Base-by-base conservation (phyloP, 2,888 invertebrate species). In the Tethea ocularis region DNA sequence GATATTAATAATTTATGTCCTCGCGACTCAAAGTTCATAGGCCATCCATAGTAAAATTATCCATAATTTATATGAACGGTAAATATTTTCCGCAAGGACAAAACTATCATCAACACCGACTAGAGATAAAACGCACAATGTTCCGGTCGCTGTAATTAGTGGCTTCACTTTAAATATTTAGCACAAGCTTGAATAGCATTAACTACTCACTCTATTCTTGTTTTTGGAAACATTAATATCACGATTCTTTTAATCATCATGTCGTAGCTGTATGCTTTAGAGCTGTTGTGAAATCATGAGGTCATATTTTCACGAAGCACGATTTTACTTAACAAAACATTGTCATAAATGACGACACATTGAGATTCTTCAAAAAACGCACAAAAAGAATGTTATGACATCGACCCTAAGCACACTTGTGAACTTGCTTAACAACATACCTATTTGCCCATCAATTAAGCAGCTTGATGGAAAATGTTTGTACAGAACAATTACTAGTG, bases 381-480 rank as follows among this genome's bases (percentile, higher is more conserved):
- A 33, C 33, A 54, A 33, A 57, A 59, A 60, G 61, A 61, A 17
- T 56, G 54, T 59, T 59, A 52, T 51, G 54, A 56, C 58, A 59
- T 36, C 22, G 57, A 57, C 57, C 58, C 61, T 61, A 51, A 29
- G 59, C 53, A 58, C 69, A 61, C 62, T 62, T 57, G 59, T 38
- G 57, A 64, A 56, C 58, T 75, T 75, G 68, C 67, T 67, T 63
- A 69, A 75, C 53, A 33, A 56, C 13, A 67, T 53, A 61, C 51
- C 56, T 69, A 66, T 73, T 71, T 74, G 65, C 59, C 61, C 55
- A 70, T 63, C 73, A 71, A 77, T 74, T 72, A 72, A 69, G 33
- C 36, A 59, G 56, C 51, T 59, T 61, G 57, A 29, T 52, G 54
- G 55, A 60, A 54, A 56, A 60, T 55, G 54, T 60, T 67, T 59